Evolutionary conservation across 2,797 vertebrate species (phyloP), one percentile per base, ranked within the genome.

Genomic region (Argyrosomus regius): DNA sequence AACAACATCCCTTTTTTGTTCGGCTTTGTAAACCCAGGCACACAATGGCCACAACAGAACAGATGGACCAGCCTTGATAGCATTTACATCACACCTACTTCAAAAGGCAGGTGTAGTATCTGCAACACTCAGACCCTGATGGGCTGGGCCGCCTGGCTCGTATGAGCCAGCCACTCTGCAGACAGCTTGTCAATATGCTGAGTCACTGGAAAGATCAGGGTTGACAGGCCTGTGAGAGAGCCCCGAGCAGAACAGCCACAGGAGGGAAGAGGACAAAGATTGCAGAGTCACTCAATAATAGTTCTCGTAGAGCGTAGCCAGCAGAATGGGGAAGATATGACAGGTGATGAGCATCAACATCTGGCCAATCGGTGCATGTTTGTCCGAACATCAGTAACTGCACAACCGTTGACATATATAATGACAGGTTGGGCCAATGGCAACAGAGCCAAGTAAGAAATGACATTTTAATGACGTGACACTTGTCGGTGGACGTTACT

Each of bases 151-250:
- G 20, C 59, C 57, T 58, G 79, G 43, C 66, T 80, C 11, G 22
- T 26, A 16, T 0, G n/a, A 49, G 45, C 54, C 43, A 4, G 70
- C 45, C 77, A 3, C 49, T 60, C 72, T 58, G 72, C 65, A 59
- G 82, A 83, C 85, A 83, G 77, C 75, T 77, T 80, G 72, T 90
- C 89, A 77, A 80, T 85, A 84, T 64, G 77, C 82, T 65, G 87
- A 81, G 79, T 89, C 84, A 85, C 67, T 70, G 72, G 61, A 77
- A 78, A 76, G 73, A 76, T 70, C 45, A 24, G 31, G 43, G 20
- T 12, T 73, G 86, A 88, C 78, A 56, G 72, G 74, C 24, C 50
- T 78, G 74, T 18, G 72, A 80, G 67, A 69, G 62, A 66, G 78
- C n/a, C 61, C 41, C n/a, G 8, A 50, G 50, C 61, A 39, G 48